Evolutionary conservation across 2,888 invertebrate species (phyloP).

Genomic region (Rhagophthalmus giganteus): DNA sequence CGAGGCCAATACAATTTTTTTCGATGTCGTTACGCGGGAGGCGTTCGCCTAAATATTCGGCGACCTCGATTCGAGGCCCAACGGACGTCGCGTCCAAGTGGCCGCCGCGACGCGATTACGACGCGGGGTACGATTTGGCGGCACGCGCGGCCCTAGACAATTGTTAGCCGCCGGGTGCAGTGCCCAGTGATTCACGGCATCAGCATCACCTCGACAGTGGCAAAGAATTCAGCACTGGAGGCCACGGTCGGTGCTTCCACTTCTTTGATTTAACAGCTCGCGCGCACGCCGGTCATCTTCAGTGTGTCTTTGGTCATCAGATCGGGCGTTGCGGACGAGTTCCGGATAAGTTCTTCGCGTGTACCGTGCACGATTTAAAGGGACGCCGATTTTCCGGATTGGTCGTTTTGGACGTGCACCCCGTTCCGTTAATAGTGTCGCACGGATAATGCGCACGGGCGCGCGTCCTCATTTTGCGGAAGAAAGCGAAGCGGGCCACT

Average conservation of each 20-base stretch:
- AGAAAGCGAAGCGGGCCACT: constrained; percentile 6
- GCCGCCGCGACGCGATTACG: constrained; percentile 11
- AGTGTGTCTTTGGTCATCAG: constrained; percentile 32
- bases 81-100: too few relatives aligned
- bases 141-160: constrained; percentile 21
- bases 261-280: constrained; percentile 38
- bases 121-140: constrained; percentile 8
- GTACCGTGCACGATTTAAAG: constrained; percentile 1
- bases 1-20: background rate
- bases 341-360: constrained; percentile 16
- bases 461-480: constrained; percentile 1
- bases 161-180: constrained; percentile 31
- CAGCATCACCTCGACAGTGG: constrained; percentile 38
- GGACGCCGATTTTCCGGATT: too few relatives aligned
- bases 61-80: too few relatives aligned
- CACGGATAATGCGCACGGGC: too few relatives aligned
- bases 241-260: constrained; percentile 35
- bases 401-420: too few relatives aligned
- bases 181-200: constrained; percentile 34
- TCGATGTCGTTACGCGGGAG: too few relatives aligned
- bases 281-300: constrained; percentile 35
- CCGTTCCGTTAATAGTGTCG: too few relatives aligned
- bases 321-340: constrained; percentile 18
- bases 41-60: background rate
- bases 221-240: constrained; percentile 32